These are phyloP conservation scores for Syngnathus typhle DNA, from an alignment of 2,113 vertebrate genomes.

Conservation along the genomic window DNA sequence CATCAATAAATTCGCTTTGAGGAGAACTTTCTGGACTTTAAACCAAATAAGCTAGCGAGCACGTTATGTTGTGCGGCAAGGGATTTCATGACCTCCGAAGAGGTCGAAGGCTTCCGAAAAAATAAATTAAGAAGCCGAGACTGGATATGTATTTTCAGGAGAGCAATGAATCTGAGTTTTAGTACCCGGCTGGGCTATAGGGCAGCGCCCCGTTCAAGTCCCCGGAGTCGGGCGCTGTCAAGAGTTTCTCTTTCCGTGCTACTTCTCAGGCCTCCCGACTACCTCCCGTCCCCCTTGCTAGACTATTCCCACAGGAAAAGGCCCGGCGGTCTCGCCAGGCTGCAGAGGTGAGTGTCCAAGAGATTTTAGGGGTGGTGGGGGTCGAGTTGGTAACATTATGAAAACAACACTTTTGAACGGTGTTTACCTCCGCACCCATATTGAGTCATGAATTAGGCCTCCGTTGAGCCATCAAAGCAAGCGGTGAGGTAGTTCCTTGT, in stretches of 20 bases:
- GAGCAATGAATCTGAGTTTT: constrained; percentile 30
- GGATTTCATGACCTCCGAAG: constrained; percentile 19
- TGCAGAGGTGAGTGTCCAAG: constrained; percentile 20
- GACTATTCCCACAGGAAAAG: constrained; percentile 42
- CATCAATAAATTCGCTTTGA: neutral
- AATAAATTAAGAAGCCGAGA: constrained; percentile 10
- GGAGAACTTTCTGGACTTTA: constrained; percentile 2
- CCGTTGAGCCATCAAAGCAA: constrained; percentile 37
- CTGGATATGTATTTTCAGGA: constrained; percentile 2
- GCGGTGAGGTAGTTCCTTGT: constrained; percentile 49
- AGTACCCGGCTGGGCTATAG: constrained; percentile 29
- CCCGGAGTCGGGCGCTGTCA: constrained; percentile 41
- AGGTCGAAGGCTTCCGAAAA: constrained; percentile 27
- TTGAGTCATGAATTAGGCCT: constrained; percentile 46
- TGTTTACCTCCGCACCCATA: constrained; percentile 42
- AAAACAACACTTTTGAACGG: constrained; percentile 51
- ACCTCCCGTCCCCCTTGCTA: constrained; percentile 5
- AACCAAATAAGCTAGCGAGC: constrained; percentile 38
- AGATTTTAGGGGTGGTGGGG: constrained; percentile 22
- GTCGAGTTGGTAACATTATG: constrained; percentile 32
- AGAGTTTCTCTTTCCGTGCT: constrained; percentile 33
- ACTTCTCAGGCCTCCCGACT: constrained; percentile 47
- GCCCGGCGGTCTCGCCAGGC: constrained; percentile 37
- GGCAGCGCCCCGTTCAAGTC: constrained; percentile 26
- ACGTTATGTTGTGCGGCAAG: constrained; percentile 5